These are phyloP conservation scores for Barbus barbus DNA, from an alignment of 2,113 vertebrate genomes.

Conservation along the genomic window DNA sequence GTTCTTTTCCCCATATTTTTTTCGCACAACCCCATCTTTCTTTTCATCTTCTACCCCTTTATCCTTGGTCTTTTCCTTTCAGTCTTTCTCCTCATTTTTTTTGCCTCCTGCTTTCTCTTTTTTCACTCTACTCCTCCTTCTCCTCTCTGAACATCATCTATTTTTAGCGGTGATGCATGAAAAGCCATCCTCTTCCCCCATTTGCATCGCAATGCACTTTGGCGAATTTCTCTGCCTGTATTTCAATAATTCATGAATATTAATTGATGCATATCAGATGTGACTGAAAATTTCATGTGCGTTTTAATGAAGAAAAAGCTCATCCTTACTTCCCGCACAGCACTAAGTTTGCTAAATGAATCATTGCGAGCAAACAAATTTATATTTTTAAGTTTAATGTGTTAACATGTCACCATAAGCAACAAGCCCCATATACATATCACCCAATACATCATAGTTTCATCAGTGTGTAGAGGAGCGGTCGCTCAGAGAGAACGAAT, in stretches of 20 bases:
- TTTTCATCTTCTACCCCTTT: background rate
- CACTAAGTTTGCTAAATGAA: slow-evolving; percentile 31
- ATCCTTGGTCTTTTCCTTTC: background rate
- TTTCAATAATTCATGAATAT: slow-evolving; percentile 61
- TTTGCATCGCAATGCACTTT: slow-evolving; percentile 56
- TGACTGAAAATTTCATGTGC: slow-evolving; percentile 54
- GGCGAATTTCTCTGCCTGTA: slow-evolving; percentile 41
- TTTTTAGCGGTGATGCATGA: slow-evolving; percentile 42
- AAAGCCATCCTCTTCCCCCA: slow-evolving; percentile 38
- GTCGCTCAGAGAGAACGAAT: background rate
- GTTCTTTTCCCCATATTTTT: background rate
- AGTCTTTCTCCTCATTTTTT: background rate
- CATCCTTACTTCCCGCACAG: slow-evolving; percentile 5
- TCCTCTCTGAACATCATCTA: slow-evolving; percentile 27
- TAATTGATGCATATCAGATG: slow-evolving; percentile 58
- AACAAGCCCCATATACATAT: background rate
- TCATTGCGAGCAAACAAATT: slow-evolving; percentile 1
- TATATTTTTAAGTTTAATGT: background rate
- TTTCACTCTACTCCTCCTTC: background rate
- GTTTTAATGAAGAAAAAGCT: slow-evolving; percentile 51
- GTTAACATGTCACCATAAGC: background rate
- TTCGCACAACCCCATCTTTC: background rate
- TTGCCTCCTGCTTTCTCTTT: background rate
- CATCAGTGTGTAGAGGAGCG: background rate
- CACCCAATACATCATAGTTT: slow-evolving; percentile 33